Evolutionary conservation across 2,888 invertebrate genomes (phyloP), one percentile per base, ranked within the genome.

Genomic region (Drosophila atripex): DNA sequence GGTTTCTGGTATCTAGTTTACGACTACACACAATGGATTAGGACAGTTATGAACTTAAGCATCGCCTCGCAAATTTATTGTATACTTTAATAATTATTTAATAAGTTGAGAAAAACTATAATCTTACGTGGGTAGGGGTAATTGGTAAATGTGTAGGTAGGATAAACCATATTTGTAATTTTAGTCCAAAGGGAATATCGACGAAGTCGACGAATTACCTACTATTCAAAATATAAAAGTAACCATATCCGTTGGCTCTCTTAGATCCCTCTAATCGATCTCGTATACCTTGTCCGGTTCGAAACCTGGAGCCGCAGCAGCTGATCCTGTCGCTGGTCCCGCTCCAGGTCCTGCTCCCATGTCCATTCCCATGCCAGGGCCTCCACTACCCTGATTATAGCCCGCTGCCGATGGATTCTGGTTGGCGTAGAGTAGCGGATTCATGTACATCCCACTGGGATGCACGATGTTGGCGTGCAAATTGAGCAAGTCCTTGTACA

Each of bases 391-490:
- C 66, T 89, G 89, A 54, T 74, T 80, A 52, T 90, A 90, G 38
- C 89, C 89, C 47, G 90, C 87, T 9, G 90, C 88, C n/a, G 78
- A 79, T 8, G 89, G 82, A 72, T 89, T 80, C 75, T 91, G 90
- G 75, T 91, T 91, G 57, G 90, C 86, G 73, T 89, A 91, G 14
- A 91, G 78, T 76, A 91, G 73, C 18, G 91, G 91, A 86, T 89
- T 90, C 89, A 90, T 90, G 53, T 90, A 91, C 89, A 91, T 88
- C 52, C 91, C 91, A 57, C 89, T 89, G 18, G 91, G 91, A 66
- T 91, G 89, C 38, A 87, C 86, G 49, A 91, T 78, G 55, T 89
- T 88, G 23, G 84, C 75, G 66, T 91, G 90, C 52, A 91, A 63
- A 32, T 82, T 78, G 18, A 91, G 61, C 46, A 91, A 77, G 73